These are phyloP conservation scores for Habroteleia sp. DNA, from an alignment of 2,888 invertebrate species.

Conservation along the genomic window DNA sequence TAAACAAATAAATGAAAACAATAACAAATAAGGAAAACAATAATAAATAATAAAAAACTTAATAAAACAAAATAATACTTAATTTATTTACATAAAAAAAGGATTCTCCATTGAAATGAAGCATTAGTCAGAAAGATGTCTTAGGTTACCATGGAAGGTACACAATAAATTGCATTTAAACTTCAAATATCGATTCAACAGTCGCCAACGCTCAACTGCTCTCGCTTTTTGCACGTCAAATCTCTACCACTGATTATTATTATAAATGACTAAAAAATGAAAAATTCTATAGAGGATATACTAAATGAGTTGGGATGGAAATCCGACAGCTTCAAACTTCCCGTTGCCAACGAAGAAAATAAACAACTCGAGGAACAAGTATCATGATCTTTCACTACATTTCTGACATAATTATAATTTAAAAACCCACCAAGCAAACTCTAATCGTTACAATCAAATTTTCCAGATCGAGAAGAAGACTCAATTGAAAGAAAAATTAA, in stretches of 20 bases:
- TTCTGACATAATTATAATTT: neutral
- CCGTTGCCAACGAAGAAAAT: constrained; percentile 90
- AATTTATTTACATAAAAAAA: neutral
- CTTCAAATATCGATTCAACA: constrained; percentile 31
- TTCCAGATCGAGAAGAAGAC: constrained; percentile 81
- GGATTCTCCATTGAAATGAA: no score
- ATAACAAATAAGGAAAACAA: no score
- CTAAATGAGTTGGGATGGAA: constrained; percentile 88
- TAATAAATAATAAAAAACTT: no score
- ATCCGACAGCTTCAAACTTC: constrained; percentile 87
- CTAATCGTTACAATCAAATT: no score
- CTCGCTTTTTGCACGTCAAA: no score
- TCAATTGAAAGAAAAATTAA: constrained; percentile 81
- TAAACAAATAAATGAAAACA: no score
- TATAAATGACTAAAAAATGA: constrained; percentile 75
- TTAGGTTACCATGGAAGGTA: constrained; percentile 22
- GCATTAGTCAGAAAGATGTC: no score
- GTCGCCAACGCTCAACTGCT: constrained; percentile 1
- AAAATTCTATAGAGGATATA: constrained; percentile 84
- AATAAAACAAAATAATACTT: no score
- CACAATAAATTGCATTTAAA: neutral
- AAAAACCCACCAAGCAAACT: neutral
- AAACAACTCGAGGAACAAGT: constrained; percentile 83
- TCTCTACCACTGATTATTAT: no score
- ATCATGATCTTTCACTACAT: constrained; percentile 42